Percentiles rank a stretch among this genome's conserved stretches.
These are phyloP conservation scores for Ophion ventricosus DNA, from an alignment of 2,888 invertebrate species.

Conservation along the genomic window DNA sequence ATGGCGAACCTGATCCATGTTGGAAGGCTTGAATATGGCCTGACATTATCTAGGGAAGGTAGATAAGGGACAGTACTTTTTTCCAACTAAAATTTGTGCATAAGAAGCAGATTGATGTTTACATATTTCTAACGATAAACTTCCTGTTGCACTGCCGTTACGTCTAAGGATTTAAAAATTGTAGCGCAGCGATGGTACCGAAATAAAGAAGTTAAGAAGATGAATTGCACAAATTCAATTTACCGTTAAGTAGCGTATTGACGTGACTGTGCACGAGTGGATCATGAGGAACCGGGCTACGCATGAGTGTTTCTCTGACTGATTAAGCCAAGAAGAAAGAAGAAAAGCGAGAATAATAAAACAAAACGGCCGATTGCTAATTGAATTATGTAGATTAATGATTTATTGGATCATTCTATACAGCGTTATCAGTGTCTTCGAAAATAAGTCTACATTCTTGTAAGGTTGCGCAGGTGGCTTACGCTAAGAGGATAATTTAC, in stretches of 20 bases:
- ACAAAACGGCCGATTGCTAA: constrained; percentile 2
- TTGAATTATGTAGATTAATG: constrained; percentile 53
- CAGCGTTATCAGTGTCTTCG: neutral
- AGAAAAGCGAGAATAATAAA: neutral
- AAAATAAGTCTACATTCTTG: constrained; percentile 25
- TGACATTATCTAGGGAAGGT: too few species aligned
- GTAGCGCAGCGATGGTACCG: constrained; percentile 2
- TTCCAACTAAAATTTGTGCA: too few species aligned
- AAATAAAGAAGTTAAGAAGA: too few species aligned
- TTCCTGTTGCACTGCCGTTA: neutral
- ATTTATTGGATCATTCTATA: constrained; percentile 44
- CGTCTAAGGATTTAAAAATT: constrained; percentile 25
- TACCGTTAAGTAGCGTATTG: constrained; percentile 28
- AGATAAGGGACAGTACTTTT: too few species aligned
- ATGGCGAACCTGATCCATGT: too few species aligned
- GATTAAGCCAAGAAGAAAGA: constrained; percentile 25
- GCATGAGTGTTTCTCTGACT: constrained; percentile 30
- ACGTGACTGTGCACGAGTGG: neutral
- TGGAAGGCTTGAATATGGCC: too few species aligned
- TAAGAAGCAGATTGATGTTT: constrained; percentile 8
- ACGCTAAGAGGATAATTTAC: constrained; percentile 49
- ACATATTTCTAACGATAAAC: constrained; percentile 17
- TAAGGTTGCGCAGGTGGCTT: constrained; percentile 29
- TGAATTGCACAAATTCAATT: constrained; percentile 56
- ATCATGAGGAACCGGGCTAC: constrained; percentile 19